Percentiles rank a stretch among this genome's conserved stretches.
These are phyloP conservation scores for Strigamia crassipes DNA, from an alignment of 2,888 invertebrate genomes.

Conservation along the genomic window DNA sequence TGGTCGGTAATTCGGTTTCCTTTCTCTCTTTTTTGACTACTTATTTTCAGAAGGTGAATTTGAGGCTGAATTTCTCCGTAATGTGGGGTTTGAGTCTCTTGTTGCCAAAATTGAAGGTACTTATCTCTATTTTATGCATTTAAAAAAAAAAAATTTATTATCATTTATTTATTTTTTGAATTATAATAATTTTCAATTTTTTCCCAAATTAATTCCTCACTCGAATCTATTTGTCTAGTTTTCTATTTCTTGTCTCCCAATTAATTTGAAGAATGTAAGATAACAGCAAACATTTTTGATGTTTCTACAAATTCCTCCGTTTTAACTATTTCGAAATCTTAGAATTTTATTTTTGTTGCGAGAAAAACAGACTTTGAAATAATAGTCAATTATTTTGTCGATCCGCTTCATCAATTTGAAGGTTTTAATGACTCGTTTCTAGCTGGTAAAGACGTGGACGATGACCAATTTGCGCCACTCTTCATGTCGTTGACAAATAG, in stretches of 20 bases:
- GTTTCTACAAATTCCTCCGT: not conserved
- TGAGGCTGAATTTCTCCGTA: slow-evolving; percentile 75
- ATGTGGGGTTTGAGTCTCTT: slow-evolving; percentile 73
- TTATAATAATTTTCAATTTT: not conserved
- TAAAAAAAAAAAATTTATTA: too few species aligned
- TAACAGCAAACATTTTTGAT: not conserved
- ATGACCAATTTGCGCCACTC: slow-evolving; percentile 44
- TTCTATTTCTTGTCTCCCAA: not conserved
- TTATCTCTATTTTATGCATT: slow-evolving; percentile 61
- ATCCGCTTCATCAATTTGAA: not conserved
- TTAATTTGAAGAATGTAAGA: not conserved
- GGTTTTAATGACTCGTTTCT: not conserved
- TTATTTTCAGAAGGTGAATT: slow-evolving; percentile 65
- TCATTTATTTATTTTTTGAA: not conserved
- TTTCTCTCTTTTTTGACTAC: not conserved
- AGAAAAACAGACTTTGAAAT: not conserved
- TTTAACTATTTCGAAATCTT: not conserved
- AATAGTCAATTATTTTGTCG: not conserved
- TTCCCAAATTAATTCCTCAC: not conserved
- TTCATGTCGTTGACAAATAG: slow-evolving; percentile 57
- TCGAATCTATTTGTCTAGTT: not conserved
- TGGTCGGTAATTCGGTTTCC: not conserved
- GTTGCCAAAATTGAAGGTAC: slow-evolving; percentile 70
- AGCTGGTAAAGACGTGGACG: slow-evolving; percentile 49
- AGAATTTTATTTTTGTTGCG: not conserved